Percentiles rank a stretch among this genome's conserved stretches.
Conservation (phyloP, 2,888 invertebrate genomes). For the Apeira syringaria region DNA sequence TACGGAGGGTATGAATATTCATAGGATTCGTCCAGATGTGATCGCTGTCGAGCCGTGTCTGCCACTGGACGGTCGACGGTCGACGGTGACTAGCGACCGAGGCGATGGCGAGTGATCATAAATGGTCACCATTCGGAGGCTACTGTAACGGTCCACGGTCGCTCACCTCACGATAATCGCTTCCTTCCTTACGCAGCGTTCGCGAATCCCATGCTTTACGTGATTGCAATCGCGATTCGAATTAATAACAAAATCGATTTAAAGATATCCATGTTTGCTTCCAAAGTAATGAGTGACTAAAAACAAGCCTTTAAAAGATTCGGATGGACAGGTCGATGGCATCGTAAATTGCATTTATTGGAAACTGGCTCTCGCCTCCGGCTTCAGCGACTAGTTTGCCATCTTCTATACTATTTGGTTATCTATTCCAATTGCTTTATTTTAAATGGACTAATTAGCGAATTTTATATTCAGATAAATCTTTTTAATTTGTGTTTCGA, state of each 20-base stretch:
- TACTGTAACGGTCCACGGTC: conserved; percentile 74
- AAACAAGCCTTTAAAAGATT: conserved; percentile 19
- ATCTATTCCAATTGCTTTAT: conserved; percentile 4
- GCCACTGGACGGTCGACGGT: conserved; percentile 34
- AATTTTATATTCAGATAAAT: conserved; percentile 1
- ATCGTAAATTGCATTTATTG: conserved; percentile 37
- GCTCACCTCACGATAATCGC: conserved; percentile 76
- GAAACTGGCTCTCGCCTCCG: conserved; percentile 13
- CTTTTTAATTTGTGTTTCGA: neutral
- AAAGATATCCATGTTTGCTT: conserved; percentile 5
- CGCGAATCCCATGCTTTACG: conserved; percentile 67
- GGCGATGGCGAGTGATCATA: conserved; percentile 44
- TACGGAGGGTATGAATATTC: conserved; percentile 56
- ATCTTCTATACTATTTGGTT: conserved; percentile 5
- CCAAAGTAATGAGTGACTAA: conserved; percentile 16
- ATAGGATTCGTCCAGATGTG: conserved; percentile 56
- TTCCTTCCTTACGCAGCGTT: conserved; percentile 73
- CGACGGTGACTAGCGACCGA: conserved; percentile 37
- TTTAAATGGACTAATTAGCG: neutral
- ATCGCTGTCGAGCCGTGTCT: conserved; percentile 50
- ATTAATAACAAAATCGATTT: conserved; percentile 3
- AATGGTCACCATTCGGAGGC: conserved; percentile 53
- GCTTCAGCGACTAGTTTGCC: conserved; percentile 8
- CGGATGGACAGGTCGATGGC: conserved; percentile 41
- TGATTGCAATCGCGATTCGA: conserved; percentile 58